phyloP scores from a whole-genome alignment of 2,888 invertebrate genomes.

The Pseudococcus longispinus region DNA sequence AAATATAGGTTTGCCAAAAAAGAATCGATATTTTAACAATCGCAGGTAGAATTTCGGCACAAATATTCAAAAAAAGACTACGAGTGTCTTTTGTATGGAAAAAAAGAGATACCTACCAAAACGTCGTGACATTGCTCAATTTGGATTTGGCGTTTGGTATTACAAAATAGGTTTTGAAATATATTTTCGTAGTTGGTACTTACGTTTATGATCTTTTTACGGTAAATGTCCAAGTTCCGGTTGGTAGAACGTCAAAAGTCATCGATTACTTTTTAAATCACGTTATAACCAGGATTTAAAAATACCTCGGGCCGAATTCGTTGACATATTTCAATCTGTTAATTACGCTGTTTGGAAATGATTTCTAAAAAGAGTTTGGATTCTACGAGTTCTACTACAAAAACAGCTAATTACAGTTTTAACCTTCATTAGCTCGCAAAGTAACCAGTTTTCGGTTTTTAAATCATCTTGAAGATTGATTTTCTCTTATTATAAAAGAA shows the following conservation, averaged over 20 bases:
- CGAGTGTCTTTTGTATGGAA: background rate
- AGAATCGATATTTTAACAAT: constrained; percentile 25
- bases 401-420: background rate
- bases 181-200: background rate
- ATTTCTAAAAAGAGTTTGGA: background rate
- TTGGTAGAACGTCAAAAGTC: background rate
- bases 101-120: background rate
- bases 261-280: background rate
- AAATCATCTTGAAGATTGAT: background rate
- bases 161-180: background rate
- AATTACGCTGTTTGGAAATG: background rate
- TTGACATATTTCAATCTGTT: background rate
- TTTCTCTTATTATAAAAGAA: background rate
- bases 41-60: constrained; percentile 11
- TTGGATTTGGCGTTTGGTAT: background rate
- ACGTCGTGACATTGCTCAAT: background rate
- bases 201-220: background rate
- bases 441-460: background rate
- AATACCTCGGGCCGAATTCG: background rate
- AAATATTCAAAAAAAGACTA: background rate
- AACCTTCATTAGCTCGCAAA: background rate
- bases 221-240: background rate
- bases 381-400: background rate
- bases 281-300: background rate
- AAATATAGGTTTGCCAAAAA: background rate